Evolutionary conservation across 2,113 vertebrate species (phyloP), one percentile per base, ranked within the genome.

Genomic region (Puntigrus tetrazona): DNA sequence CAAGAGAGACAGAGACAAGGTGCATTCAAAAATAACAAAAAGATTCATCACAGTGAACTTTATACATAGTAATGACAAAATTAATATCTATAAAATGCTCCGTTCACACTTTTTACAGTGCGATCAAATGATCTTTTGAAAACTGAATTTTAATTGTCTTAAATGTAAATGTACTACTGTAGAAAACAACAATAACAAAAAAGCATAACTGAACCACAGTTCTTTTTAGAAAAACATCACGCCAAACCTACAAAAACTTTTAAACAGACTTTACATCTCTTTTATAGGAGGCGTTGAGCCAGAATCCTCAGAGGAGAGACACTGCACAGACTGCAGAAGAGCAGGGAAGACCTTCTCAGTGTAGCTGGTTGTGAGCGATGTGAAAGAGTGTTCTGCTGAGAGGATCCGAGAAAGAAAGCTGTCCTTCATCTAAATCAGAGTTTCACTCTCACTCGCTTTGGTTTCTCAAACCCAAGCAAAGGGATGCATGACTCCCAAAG

Each of bases 271-370:
- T 65, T 63, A 3, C 31, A 20, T 9, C 16, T 31, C 14, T 1
- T 67, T 67, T 69, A 36, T 10, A 22, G 8, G n/a, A 0, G 10
- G 31, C 7, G n/a, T 69, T 11, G 31, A 36, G 8, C 65, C 8
- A 69, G 8, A 69, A 69, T 69, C 65, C 65, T 69, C 20, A 69
- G 65, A 36, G 65, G 8, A 69, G 20, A 36, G 20, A 38, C 0
- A 34, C 65, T 69, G 20, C 65, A 38, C 65, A 69, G 18, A 69
- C 31, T 69, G 34, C 65, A 69, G 34, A 69, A 22, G 65, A 69
- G 38, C 0, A n/a, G 65, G 65, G 11, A 38, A 69, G 9, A 69
- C 8, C 34, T 22, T 38, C 65, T 69, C 65, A 0, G 0, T 69
- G 34, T 38, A 69, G 11, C 22, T 5, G 20, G 34, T 69, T 5